phyloP scores from a whole-genome alignment of 2,888 invertebrate genomes.

The Drosophila kuntzei region DNA sequence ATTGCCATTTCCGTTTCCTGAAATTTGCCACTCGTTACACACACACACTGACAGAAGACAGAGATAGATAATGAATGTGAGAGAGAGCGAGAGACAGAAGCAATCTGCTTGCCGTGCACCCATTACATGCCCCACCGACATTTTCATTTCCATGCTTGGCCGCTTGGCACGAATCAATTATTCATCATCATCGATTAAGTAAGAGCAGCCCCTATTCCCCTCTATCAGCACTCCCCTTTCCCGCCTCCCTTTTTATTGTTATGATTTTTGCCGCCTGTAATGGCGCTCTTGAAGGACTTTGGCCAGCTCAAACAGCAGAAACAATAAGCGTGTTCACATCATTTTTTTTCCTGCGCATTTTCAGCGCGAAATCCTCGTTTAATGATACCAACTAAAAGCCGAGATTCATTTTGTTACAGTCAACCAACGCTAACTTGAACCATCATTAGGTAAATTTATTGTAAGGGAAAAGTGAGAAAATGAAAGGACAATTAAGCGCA shows the following conservation, averaged over 20 bases:
- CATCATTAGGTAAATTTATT: background rate
- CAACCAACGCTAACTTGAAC: background rate
- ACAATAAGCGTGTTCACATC: slow-evolving; percentile 41
- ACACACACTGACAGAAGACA: slow-evolving; percentile 15
- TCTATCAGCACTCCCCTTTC: background rate
- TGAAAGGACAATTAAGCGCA: too few species aligned
- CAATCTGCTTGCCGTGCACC: slow-evolving; percentile 42
- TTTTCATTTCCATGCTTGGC: slow-evolving; percentile 80
- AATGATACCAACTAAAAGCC: slow-evolving; percentile 70
- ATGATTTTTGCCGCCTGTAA: slow-evolving; percentile 77
- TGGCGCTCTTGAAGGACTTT: slow-evolving; percentile 72
- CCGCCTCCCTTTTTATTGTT: slow-evolving; percentile 64
- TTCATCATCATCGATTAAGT: slow-evolving; percentile 80
- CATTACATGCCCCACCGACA: slow-evolving; percentile 57
- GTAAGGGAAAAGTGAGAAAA: background rate
- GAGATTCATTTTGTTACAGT: slow-evolving; percentile 54
- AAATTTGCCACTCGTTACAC: slow-evolving; percentile 74
- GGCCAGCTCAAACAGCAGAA: slow-evolving; percentile 45
- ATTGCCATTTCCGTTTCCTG: slow-evolving; percentile 77
- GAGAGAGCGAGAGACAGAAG: slow-evolving; percentile 18
- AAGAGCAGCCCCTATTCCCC: slow-evolving; percentile 47
- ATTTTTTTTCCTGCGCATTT: slow-evolving; percentile 35
- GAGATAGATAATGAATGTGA: slow-evolving; percentile 16
- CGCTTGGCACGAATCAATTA: slow-evolving; percentile 80
- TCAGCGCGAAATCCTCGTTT: slow-evolving; percentile 57